Evolutionary conservation across 2,113 vertebrate genomes (phyloP).

Genomic region (Hydrochoerus hydrochaeris): DNA sequence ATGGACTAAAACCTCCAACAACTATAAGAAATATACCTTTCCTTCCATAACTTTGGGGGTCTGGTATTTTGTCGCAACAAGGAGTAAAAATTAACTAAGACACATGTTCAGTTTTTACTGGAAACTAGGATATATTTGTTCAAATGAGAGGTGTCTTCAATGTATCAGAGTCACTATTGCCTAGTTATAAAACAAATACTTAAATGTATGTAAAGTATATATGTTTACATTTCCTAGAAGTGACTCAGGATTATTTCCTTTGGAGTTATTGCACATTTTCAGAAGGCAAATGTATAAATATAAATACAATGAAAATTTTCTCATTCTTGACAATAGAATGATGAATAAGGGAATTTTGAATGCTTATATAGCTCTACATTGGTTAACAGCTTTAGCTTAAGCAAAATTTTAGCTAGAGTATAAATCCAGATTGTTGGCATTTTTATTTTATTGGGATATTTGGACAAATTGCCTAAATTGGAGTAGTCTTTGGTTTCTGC

Average conservation of each 20-base stretch:
- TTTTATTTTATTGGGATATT: background rate
- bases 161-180: background rate
- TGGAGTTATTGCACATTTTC: background rate
- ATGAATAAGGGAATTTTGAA: background rate
- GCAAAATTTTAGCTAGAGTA: background rate
- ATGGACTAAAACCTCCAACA: no score
- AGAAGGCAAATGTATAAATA: slow-evolving; percentile 16
- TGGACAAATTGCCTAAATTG: background rate
- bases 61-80: no score
- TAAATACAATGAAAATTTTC: background rate
- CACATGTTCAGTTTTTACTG: background rate
- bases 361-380: background rate
- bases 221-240: background rate
- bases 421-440: background rate
- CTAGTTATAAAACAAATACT: background rate
- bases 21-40: no score
- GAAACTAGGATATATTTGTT: slow-evolving; percentile 36
- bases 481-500: background rate
- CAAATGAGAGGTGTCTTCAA: slow-evolving; percentile 43
- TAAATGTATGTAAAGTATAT: background rate
- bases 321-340: slow-evolving; percentile 5
- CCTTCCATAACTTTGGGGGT: no score
- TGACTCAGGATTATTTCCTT: background rate
- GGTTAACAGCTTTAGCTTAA: background rate
- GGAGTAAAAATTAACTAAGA: no score